A percentile compares a stretch with the other conserved stretches of the same genome.
phyloP scores from a whole-genome alignment of 2,113 vertebrate species.

The Spea bombifrons region DNA sequence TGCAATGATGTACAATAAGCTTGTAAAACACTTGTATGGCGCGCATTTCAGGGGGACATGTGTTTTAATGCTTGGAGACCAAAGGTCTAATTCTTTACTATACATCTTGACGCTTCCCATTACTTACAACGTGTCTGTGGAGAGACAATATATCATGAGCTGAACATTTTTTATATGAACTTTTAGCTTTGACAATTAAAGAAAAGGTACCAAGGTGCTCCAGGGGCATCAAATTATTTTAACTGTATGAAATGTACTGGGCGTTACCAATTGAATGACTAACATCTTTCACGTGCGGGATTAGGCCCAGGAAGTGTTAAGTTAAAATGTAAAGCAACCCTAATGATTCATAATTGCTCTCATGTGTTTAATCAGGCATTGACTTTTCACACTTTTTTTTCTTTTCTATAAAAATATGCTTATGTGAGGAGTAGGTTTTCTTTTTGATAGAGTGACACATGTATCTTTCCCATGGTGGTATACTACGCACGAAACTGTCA shows the following conservation, averaged over 20 bases:
- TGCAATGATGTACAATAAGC: background rate
- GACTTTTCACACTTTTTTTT: constrained; percentile 9
- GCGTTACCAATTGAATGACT: constrained; percentile 9
- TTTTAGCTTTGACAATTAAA: background rate
- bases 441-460: background rate
- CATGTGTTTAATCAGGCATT: constrained; percentile 18
- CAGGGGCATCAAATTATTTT: background rate
- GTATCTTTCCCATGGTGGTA: background rate
- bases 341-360: constrained; percentile 41
- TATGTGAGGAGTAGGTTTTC: background rate
- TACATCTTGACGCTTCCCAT: too few relatives aligned
- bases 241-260: background rate
- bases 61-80: too few relatives aligned
- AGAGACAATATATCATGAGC: background rate
- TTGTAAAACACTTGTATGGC: too few relatives aligned
- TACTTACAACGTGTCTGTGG: background rate
- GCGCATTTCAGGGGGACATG: too few relatives aligned
- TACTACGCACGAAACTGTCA: background rate
- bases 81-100: too few relatives aligned
- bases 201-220: background rate
- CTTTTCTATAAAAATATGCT: background rate
- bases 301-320: constrained; percentile 21
- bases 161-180: background rate
- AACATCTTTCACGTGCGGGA: constrained; percentile 10
- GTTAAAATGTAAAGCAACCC: constrained; percentile 25